phyloP scores from a whole-genome alignment of 2,888 invertebrate species.

The Hylaea fasciaria region DNA sequence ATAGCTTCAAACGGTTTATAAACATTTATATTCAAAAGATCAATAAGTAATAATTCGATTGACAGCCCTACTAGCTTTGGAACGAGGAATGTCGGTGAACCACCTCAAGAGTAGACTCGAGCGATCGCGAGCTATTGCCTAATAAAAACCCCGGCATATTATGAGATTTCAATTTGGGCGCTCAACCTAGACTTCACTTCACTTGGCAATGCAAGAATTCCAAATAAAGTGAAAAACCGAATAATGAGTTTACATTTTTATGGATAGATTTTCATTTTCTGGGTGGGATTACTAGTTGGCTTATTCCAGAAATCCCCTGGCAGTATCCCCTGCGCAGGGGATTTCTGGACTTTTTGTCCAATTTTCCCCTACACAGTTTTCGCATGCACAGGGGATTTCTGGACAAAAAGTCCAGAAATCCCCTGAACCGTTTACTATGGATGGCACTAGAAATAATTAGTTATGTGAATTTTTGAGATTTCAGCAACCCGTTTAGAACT shows the following conservation, averaged over 20 bases:
- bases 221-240: slow-evolving; percentile 34
- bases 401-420: too few species aligned
- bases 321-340: too few species aligned
- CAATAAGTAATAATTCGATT: neutral
- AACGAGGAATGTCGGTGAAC: slow-evolving; percentile 53
- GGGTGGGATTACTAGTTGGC: neutral
- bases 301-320: too few species aligned
- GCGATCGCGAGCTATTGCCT: slow-evolving; percentile 65
- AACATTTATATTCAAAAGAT: too few species aligned
- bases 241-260: slow-evolving; percentile 30
- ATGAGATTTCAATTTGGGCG: slow-evolving; percentile 71
- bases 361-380: too few species aligned
- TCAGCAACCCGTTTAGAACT: too few species aligned
- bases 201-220: slow-evolving; percentile 43
- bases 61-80: slow-evolving; percentile 44
- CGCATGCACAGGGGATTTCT: too few species aligned
- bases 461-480: too few species aligned
- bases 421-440: too few species aligned
- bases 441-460: too few species aligned
- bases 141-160: slow-evolving; percentile 65
- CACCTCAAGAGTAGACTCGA: slow-evolving; percentile 53
- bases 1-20: too few species aligned
- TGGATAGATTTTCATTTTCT: slow-evolving; percentile 23
- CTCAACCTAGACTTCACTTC: slow-evolving; percentile 47
- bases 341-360: too few species aligned